Base-by-base conservation (phyloP, 1,140 invertebrate genomes). In the Wiebesia pumilae region DNA sequence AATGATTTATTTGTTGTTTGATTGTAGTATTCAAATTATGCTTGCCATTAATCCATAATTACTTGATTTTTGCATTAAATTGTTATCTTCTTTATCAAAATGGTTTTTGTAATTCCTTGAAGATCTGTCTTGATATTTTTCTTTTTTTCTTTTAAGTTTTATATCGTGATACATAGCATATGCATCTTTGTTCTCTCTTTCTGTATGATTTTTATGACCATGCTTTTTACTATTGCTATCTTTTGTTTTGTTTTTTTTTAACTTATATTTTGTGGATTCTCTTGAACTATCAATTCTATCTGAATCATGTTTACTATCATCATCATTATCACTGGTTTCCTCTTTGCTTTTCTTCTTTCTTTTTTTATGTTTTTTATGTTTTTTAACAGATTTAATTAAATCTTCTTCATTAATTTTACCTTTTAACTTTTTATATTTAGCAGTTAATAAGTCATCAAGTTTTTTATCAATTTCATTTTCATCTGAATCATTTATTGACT, bases 401-500 rank as follows among this genome's bases (percentile, higher is more conserved):
- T 92, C 89, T 82, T 93, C 87, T 88, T 91, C 89, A 33, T 73
- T 92, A 1, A 93, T 92, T 84, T 92, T 90, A 16, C 89, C 88
- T 81, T 94, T 94, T 0, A 93, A 87, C 80, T 94, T 92, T 86
- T 92, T 91, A 83, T 92, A 93, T 77, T 94, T 94, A 88, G 88
- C 89, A 84, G 91, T 90, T 79, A 94, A 88, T 77, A 92, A 89
- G 73, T 89, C 86, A 89, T 93, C 92, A 27, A 94, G 90, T 81
- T 93, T 89, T 58, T 90, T 83, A 82, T 93, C 92, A 54, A 88
- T 90, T 24, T 93, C 89, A 12, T 88, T 90, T 67, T 90, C 91
- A 85, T 90, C 90, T 75, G 94, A 93, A 67, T 93, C 91, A 73
- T 91, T 91, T 88, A 93, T 93, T 83, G 94, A 94, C 87, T 95